Conservation (phyloP, 2,797 vertebrate genomes). For the Xiphorhynchus erythropygius region DNA sequence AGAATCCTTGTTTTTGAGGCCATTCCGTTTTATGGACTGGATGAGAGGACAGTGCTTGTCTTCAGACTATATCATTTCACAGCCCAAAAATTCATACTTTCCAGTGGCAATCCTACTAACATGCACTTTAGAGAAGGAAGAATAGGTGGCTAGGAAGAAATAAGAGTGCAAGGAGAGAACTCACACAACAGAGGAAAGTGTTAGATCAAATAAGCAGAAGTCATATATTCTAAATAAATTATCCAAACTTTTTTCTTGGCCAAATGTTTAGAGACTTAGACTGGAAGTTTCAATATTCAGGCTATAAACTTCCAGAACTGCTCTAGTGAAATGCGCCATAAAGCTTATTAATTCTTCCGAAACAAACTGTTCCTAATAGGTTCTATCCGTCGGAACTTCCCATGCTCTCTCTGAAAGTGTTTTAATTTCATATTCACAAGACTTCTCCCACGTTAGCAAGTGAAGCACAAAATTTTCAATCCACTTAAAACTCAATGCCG, state of each 20-base stretch:
- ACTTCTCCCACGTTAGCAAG: constrained; percentile 67
- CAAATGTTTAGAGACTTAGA: not conserved
- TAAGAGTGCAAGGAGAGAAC: not conserved
- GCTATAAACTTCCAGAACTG: not conserved
- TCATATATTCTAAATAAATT: constrained; percentile 9
- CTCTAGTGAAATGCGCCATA: not conserved
- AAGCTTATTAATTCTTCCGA: constrained; percentile 28
- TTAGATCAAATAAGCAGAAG: not conserved
- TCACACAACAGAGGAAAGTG: not conserved
- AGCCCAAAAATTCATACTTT: not conserved
- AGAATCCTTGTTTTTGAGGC: not conserved
- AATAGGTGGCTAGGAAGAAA: not conserved
- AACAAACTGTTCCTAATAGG: constrained; percentile 26
- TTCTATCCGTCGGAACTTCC: constrained; percentile 17
- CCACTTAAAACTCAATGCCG: constrained; percentile 72
- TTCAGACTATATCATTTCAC: not conserved
- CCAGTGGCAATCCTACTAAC: not conserved
- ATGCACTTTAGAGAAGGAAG: not conserved
- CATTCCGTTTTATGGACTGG: not conserved
- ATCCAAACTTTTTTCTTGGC: not conserved
- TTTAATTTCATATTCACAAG: constrained; percentile 73
- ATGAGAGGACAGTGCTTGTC: not conserved
- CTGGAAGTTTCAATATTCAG: not conserved
- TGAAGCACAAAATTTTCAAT: constrained; percentile 71
- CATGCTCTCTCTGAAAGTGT: constrained; percentile 55